A percentile compares a stretch with the other conserved stretches of the same genome.
These are phyloP conservation scores for Calidris pygmaea DNA, from an alignment of 2,113 vertebrate genomes.

Conservation along the genomic window DNA sequence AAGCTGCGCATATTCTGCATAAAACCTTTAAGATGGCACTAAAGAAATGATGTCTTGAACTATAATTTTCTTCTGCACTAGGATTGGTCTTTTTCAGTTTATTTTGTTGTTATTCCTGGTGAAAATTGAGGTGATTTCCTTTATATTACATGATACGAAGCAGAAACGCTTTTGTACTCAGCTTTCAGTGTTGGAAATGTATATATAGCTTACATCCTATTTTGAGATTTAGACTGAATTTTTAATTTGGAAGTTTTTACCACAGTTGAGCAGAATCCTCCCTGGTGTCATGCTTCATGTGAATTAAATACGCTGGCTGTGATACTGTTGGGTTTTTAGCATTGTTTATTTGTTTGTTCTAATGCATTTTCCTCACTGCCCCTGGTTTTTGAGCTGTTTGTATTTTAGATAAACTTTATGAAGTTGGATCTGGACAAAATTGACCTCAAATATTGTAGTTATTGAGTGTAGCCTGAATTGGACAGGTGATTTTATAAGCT, in stretches of 20 bases:
- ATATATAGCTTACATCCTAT: neutral
- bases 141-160: neutral
- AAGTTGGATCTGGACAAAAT: neutral
- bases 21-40: neutral
- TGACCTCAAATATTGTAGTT: neutral
- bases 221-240: conserved; percentile 32
- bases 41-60: neutral
- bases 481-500: neutral
- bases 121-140: conserved; percentile 5
- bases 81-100: neutral
- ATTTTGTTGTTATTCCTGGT: neutral
- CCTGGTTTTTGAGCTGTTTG: neutral
- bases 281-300: conserved; percentile 3
- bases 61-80: neutral
- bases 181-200: neutral
- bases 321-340: neutral
- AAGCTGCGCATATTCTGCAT: neutral
- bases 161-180: neutral
- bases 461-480: neutral
- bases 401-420: neutral
- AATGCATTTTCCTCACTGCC: neutral
- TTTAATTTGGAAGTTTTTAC: conserved; percentile 23
- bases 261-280: neutral
- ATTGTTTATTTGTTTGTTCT: neutral
- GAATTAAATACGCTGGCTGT: neutral